These are phyloP conservation scores for Morelia viridis DNA, from an alignment of 2,797 vertebrate species.

Conservation along the genomic window DNA sequence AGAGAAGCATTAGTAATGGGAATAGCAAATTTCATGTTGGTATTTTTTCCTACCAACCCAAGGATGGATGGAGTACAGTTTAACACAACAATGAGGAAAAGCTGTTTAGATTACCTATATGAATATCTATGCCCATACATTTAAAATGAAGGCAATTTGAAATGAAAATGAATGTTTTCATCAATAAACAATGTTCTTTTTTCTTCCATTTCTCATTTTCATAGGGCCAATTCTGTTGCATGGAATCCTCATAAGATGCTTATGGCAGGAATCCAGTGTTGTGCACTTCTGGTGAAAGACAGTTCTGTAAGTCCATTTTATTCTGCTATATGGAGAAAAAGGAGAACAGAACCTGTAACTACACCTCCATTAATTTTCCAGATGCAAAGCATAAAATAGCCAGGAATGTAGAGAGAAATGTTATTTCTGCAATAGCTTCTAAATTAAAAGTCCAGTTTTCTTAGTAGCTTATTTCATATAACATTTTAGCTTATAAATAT, in stretches of 20 bases:
- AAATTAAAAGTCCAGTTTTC: background rate
- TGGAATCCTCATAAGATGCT: conserved; percentile 91
- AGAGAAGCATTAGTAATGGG: background rate
- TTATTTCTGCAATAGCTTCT: background rate
- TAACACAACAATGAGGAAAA: background rate
- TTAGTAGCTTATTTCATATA: background rate
- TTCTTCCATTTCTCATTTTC: conserved; percentile 12
- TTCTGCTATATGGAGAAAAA: conserved; percentile 10
- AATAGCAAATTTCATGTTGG: background rate
- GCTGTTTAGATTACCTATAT: background rate
- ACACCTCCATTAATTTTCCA: background rate
- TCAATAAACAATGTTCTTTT: background rate
- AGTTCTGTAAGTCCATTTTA: conserved; percentile 74
- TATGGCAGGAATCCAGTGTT: conserved; percentile 85
- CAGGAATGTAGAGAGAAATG: conserved; percentile 12
- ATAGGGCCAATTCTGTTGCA: conserved; percentile 82
- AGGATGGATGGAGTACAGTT: background rate
- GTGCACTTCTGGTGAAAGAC: conserved; percentile 82
- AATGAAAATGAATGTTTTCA: background rate
- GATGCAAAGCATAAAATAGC: conserved; percentile 12
- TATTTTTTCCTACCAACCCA: background rate
- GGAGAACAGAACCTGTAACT: conserved; percentile 16
- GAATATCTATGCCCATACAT: background rate
- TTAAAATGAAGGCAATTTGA: background rate
- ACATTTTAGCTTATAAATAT: background rate